Percentiles rank a stretch among this genome's conserved stretches.
phyloP scores from a whole-genome alignment of 2,888 invertebrate genomes.

The Limnephilus marmoratus region DNA sequence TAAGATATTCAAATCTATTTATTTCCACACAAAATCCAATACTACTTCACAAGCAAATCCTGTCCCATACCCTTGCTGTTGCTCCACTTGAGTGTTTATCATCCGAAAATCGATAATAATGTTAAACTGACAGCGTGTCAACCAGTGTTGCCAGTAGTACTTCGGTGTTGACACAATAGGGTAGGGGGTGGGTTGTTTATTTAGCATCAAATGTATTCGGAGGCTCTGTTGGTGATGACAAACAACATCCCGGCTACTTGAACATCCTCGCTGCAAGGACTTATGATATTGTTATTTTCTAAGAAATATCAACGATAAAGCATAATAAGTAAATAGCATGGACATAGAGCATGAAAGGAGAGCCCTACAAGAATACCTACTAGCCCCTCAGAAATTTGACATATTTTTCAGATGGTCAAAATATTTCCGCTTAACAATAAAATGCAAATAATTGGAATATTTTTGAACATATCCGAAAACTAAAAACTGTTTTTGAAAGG shows the following conservation, averaged over 20 bases:
- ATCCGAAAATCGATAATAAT: slow-evolving; percentile 2
- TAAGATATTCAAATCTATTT: not conserved
- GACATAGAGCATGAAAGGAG: not conserved
- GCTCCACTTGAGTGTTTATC: not conserved
- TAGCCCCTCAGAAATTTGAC: too few relatives aligned
- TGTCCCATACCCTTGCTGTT: not conserved
- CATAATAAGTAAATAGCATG: not conserved
- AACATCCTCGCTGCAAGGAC: not conserved
- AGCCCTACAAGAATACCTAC: not conserved
- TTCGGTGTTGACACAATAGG: not conserved
- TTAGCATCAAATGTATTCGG: slow-evolving; percentile 13
- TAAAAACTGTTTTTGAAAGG: too few relatives aligned
- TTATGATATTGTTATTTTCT: not conserved
- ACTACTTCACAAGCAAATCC: not conserved
- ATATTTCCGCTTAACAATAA: too few relatives aligned
- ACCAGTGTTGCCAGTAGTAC: not conserved
- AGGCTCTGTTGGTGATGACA: not conserved
- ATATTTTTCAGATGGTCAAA: too few relatives aligned
- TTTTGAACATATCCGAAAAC: too few relatives aligned
- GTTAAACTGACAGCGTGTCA: slow-evolving; percentile 17
- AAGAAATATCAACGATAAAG: not conserved
- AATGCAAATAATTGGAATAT: too few relatives aligned
- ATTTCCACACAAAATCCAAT: not conserved
- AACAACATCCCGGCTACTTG: slow-evolving; percentile 16
- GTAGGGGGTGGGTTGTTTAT: not conserved